phyloP scores from a whole-genome alignment of 1,140 invertebrate genomes.

The Drosophila truncata region DNA sequence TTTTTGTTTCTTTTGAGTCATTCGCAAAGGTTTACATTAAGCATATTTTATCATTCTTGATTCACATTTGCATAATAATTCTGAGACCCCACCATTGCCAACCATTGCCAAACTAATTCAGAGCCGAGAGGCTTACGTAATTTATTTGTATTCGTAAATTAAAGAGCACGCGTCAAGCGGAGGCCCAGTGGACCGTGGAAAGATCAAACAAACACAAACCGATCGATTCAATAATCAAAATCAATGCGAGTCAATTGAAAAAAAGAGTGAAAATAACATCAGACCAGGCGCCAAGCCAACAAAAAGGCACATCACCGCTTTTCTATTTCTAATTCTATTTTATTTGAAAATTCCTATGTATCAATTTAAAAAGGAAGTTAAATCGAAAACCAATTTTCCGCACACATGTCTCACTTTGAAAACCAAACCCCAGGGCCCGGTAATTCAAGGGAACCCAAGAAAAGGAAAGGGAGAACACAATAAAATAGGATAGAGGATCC shows the following conservation, averaged over 20 bases:
- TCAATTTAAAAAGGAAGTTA: constrained; percentile 53
- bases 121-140: constrained; percentile 38
- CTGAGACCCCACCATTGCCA: too few relatives aligned
- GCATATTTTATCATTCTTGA: neutral
- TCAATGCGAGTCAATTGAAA: constrained; percentile 77
- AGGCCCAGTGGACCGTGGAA: constrained; percentile 62
- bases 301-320: constrained; percentile 18
- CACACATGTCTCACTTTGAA: constrained; percentile 59
- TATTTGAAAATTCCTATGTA: constrained; percentile 36
- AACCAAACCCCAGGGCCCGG: neutral
- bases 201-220: constrained; percentile 33
- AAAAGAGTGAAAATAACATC: constrained; percentile 43
- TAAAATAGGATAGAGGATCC: constrained; percentile 10
- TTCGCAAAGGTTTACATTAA: neutral
- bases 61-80: neutral
- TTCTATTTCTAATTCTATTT: constrained; percentile 8
- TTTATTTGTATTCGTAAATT: constrained; percentile 53
- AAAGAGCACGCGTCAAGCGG: constrained; percentile 64
- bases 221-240: constrained; percentile 63
- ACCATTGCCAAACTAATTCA: constrained; percentile 19
- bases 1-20: constrained; percentile 25
- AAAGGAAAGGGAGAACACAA: neutral
- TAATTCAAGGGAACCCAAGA: constrained; percentile 1
- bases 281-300: constrained; percentile 61
- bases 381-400: constrained; percentile 64